Percentiles rank a stretch among this genome's conserved stretches.
These are phyloP conservation scores for Coelinius sp. DNA, from an alignment of 2,888 invertebrate species.

Conservation along the genomic window DNA sequence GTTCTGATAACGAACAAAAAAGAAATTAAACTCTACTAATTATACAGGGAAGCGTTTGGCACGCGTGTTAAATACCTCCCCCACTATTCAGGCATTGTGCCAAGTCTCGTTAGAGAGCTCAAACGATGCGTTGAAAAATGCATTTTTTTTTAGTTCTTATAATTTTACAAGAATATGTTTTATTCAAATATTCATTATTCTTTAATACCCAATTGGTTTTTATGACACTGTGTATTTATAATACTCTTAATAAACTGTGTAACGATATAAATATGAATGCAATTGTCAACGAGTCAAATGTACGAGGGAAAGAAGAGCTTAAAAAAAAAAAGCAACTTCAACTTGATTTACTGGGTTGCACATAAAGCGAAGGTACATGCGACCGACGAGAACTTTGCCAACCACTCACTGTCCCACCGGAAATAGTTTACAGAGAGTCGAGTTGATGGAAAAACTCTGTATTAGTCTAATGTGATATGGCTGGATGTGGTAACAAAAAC, in stretches of 20 bases:
- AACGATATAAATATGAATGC: not conserved
- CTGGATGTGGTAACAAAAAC: not conserved
- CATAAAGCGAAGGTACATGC: conserved; percentile 59
- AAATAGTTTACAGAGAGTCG: conserved; percentile 59
- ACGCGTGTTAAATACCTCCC: conserved; percentile 3
- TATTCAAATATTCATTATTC: conserved; percentile 5
- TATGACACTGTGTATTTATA: conserved; percentile 2
- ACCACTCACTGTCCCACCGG: conserved; percentile 52
- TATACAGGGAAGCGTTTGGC: conserved; percentile 7
- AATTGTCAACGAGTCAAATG: conserved; percentile 12
- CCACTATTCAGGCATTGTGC: conserved; percentile 9
- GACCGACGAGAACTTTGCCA: conserved; percentile 56
- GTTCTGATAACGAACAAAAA: not conserved
- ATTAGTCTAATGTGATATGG: not conserved
- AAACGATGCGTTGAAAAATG: conserved; percentile 18
- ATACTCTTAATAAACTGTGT: not conserved
- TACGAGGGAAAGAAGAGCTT: not conserved
- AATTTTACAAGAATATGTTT: conserved; percentile 1
- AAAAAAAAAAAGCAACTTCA: conserved; percentile 6
- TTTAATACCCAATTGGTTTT: not conserved
- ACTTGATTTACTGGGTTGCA: conserved; percentile 58
- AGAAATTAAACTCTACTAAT: conserved; percentile 16
- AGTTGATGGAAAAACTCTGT: conserved; percentile 8
- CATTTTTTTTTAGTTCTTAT: conserved; percentile 11
- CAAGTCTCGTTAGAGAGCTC: conserved; percentile 6